Conservation (phyloP, 2,888 invertebrate genomes). For the Drosophila robusta region DNA sequence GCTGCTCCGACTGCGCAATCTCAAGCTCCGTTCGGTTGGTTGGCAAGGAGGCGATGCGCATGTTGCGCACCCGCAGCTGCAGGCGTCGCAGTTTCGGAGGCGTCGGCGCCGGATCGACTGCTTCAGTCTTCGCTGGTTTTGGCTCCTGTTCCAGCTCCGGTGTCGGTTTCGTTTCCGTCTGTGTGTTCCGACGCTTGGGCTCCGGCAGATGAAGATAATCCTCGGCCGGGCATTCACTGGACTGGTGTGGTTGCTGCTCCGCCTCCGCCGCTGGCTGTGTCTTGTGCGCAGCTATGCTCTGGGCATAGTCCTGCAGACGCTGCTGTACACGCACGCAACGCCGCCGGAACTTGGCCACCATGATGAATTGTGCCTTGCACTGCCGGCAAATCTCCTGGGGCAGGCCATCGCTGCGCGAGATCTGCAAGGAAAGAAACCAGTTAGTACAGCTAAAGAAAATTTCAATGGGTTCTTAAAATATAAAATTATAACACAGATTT, state of each 20-base stretch:
- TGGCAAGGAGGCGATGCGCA: constrained; percentile 27
- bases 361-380: constrained; percentile 80
- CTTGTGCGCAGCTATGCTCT: constrained; percentile 44
- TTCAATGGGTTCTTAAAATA: not conserved
- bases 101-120: constrained; percentile 4
- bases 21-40: constrained; percentile 8
- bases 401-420: constrained; percentile 78
- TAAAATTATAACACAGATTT: not conserved
- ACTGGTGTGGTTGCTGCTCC: constrained; percentile 1
- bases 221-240: constrained; percentile 8
- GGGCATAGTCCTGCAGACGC: constrained; percentile 61
- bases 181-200: constrained; percentile 48
- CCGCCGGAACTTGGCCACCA: constrained; percentile 82
- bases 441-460: not conserved
- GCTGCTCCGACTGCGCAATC: not conserved
- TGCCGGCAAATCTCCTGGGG: constrained; percentile 82
- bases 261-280: constrained; percentile 28
- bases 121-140: constrained; percentile 29
- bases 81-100: constrained; percentile 23
- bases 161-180: too few species aligned
- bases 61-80: constrained; percentile 27
- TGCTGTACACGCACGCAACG: constrained; percentile 80
- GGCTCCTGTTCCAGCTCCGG: not conserved
- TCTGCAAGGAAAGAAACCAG: constrained; percentile 50
- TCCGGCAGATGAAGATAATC: constrained; percentile 35